phyloP scores from a whole-genome alignment of 2,797 vertebrate species.

The Girardinus metallicus region DNA sequence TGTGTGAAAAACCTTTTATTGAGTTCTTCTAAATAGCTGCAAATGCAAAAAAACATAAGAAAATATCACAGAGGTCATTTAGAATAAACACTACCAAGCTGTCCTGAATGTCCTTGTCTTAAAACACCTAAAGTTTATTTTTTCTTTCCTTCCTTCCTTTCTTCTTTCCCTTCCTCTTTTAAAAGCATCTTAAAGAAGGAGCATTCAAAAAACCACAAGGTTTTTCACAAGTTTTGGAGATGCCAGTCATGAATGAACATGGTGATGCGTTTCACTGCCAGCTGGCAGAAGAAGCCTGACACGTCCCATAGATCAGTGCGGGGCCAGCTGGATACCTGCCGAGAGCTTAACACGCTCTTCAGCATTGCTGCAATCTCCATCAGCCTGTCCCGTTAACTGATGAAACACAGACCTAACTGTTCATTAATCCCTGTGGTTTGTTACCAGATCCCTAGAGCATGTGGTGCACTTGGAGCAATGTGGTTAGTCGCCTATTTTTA shows the following conservation, averaged over 20 bases:
- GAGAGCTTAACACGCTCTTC: slow-evolving; percentile 75
- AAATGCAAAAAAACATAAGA: slow-evolving; percentile 28
- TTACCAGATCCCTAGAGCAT: slow-evolving; percentile 62
- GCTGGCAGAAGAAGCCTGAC: slow-evolving; percentile 77
- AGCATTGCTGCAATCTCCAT: slow-evolving; percentile 71
- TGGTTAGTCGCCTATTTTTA: slow-evolving; percentile 8
- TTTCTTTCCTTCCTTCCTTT: slow-evolving; percentile 12
- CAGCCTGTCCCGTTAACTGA: slow-evolving; percentile 75
- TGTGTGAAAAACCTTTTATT: slow-evolving; percentile 4
- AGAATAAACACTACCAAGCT: slow-evolving; percentile 59
- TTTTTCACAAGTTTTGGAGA: slow-evolving; percentile 72
- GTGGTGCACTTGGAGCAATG: slow-evolving; percentile 39
- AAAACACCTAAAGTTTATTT: slow-evolving; percentile 54
- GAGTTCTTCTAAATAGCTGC: slow-evolving; percentile 17
- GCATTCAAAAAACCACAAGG: slow-evolving; percentile 70
- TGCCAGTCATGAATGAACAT: slow-evolving; percentile 78
- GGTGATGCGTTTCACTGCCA: slow-evolving; percentile 75
- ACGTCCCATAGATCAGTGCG: slow-evolving; percentile 72
- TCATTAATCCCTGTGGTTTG: slow-evolving; percentile 77
- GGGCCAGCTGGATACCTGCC: slow-evolving; percentile 80
- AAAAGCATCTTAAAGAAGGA: slow-evolving; percentile 60
- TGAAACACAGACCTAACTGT: slow-evolving; percentile 79
- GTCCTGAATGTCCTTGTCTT: slow-evolving; percentile 74
- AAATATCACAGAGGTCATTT: slow-evolving; percentile 42
- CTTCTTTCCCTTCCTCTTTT: slow-evolving; percentile 28